A percentile compares a stretch with the other conserved stretches of the same genome.
Conservation (phyloP, 2,888 invertebrate species). For the Punctoribates punctum region DNA sequence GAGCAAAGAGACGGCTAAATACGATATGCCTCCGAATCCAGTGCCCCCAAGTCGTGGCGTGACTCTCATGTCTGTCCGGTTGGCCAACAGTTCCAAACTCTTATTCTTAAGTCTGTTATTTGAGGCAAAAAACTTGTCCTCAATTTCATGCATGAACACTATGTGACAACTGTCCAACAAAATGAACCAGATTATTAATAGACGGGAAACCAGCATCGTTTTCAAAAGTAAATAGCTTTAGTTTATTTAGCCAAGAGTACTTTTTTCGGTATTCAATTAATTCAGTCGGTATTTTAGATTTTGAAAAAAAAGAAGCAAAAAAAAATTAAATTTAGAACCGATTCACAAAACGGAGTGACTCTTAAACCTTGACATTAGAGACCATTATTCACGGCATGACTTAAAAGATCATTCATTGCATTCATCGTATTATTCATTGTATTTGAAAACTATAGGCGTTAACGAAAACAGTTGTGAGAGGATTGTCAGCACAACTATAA, state of each 20-base stretch:
- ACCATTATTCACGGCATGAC: conserved; percentile 21
- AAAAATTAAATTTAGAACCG: too few relatives aligned
- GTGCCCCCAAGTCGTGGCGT: background rate
- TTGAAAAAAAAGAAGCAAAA: too few relatives aligned
- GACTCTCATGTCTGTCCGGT: background rate
- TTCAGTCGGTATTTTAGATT: background rate
- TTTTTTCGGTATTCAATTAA: background rate
- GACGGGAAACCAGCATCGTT: conserved; percentile 5
- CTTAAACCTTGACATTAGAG: conserved; percentile 6
- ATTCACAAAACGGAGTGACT: background rate
- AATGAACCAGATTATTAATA: conserved; percentile 1
- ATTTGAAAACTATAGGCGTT: conserved; percentile 13
- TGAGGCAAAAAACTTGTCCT: background rate
- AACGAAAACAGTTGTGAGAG: background rate
- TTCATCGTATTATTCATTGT: background rate
- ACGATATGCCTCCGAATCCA: background rate
- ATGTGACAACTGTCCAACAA: background rate
- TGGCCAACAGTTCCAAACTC: background rate
- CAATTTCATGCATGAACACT: conserved; percentile 19
- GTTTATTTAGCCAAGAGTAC: background rate
- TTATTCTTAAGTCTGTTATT: background rate
- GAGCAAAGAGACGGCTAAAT: conserved; percentile 26
- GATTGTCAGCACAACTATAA: conserved; percentile 1
- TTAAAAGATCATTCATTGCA: background rate
- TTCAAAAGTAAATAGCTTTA: background rate